Percentiles rank a stretch among this genome's conserved stretches.
Evolutionary conservation across 92 coral and sea anemone genomes (phyloP).

Genomic region (Micromussa lordhowensis): DNA sequence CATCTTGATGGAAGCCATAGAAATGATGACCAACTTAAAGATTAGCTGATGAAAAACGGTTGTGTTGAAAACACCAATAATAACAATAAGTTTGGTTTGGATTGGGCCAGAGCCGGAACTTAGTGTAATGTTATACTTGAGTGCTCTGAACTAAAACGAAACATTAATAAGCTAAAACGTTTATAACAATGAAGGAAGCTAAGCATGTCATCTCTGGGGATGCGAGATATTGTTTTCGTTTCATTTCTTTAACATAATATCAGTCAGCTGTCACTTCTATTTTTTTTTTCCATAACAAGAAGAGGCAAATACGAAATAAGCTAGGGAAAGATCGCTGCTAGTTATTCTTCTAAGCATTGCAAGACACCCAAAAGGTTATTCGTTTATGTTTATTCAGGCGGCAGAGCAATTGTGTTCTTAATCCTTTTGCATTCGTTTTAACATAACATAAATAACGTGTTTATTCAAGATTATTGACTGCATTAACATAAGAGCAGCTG

Average conservation of each 20-base stretch:
- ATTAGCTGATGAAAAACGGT: neutral
- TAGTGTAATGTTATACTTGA: too few species aligned
- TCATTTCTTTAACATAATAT: neutral
- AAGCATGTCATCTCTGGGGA: neutral
- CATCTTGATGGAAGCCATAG: neutral
- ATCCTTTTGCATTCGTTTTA: too few species aligned
- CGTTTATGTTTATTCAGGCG: too few species aligned
- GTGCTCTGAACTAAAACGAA: neutral
- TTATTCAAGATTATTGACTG: too few species aligned
- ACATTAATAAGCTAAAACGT: neutral
- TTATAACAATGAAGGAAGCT: neutral
- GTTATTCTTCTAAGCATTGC: too few species aligned
- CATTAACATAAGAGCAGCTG: too few species aligned
- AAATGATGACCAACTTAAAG: neutral
- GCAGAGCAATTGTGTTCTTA: too few species aligned
- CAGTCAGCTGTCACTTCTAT: neutral
- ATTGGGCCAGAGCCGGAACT: too few species aligned
- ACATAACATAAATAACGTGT: too few species aligned
- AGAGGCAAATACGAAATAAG: neutral
- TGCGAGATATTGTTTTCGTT: neutral
- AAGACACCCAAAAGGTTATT: too few species aligned
- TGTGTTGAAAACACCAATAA: neutral
- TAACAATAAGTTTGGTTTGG: neutral
- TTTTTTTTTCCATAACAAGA: neutral
- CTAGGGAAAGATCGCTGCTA: too few species aligned